A percentile compares a stretch with the other conserved stretches of the same genome.
Conservation (phyloP, 2,888 invertebrate species). For the Lamellibrachia columna region DNA sequence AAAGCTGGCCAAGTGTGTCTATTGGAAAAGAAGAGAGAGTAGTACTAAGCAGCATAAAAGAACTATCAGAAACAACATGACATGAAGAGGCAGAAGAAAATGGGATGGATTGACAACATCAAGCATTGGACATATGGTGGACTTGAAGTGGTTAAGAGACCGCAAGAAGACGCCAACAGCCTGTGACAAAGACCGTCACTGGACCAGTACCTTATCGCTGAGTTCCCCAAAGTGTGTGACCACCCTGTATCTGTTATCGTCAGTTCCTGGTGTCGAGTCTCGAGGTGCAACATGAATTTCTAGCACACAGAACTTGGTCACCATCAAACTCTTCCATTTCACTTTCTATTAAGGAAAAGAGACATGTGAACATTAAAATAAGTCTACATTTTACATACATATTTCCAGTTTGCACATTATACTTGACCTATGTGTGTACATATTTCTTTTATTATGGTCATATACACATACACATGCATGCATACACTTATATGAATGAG, state of each 20-base stretch:
- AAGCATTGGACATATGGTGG: too few species aligned
- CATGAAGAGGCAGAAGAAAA: too few species aligned
- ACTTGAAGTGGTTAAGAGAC: too few species aligned
- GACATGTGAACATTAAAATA: not conserved
- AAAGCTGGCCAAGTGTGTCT: too few species aligned
- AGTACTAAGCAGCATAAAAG: too few species aligned
- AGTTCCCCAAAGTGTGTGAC: not conserved
- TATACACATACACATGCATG: not conserved
- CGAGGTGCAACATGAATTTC: constrained; percentile 45
- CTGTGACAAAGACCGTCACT: too few species aligned
- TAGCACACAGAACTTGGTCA: constrained; percentile 43
- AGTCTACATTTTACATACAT: not conserved
- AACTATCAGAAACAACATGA: too few species aligned
- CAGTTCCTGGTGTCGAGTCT: not conserved
- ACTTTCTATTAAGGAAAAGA: constrained; percentile 38
- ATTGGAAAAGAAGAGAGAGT: too few species aligned
- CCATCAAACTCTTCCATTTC: not conserved
- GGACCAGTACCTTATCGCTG: not conserved
- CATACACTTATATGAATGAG: not conserved
- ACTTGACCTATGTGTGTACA: not conserved
- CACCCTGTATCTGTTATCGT: constrained; percentile 9
- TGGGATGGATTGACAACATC: too few species aligned
- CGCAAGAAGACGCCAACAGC: too few species aligned
- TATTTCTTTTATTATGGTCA: not conserved
- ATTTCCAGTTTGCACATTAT: not conserved